Evolutionary conservation across 2,888 invertebrate genomes (phyloP).

Genomic region (Bombylius major): DNA sequence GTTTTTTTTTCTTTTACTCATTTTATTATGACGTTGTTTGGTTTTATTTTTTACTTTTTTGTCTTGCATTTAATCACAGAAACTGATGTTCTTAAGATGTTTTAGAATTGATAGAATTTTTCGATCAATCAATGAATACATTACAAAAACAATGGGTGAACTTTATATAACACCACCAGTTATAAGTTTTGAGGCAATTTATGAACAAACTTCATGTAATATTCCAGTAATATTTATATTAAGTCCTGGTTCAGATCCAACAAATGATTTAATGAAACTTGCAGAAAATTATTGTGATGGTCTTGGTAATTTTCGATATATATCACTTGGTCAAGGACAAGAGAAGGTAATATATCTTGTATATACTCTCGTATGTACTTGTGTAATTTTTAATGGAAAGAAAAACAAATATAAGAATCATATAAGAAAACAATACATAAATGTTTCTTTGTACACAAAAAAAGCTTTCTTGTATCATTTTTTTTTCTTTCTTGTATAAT

Average conservation of each 20-base stretch:
- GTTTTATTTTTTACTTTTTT: background rate
- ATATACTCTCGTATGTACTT: no score
- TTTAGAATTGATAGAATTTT: constrained; percentile 83
- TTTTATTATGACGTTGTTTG: background rate
- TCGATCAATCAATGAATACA: constrained; percentile 72
- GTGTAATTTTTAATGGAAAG: constrained; percentile 16
- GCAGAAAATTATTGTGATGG: constrained; percentile 58
- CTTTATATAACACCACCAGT: constrained; percentile 82
- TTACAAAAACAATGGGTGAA: constrained; percentile 71
- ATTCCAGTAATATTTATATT: constrained; percentile 88
- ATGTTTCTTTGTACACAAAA: no score
- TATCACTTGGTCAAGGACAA: constrained; percentile 90
- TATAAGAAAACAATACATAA: no score
- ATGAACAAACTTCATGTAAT: constrained; percentile 66
- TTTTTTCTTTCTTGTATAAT: no score
- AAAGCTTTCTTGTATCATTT: no score
- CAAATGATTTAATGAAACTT: constrained; percentile 70
- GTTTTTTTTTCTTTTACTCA: background rate
- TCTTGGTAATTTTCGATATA: constrained; percentile 67
- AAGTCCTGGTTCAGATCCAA: constrained; percentile 89
- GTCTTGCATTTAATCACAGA: constrained; percentile 27
- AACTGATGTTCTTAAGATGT: constrained; percentile 74
- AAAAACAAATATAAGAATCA: background rate
- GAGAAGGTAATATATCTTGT: constrained; percentile 57
- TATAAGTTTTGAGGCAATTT: constrained; percentile 66